These are phyloP conservation scores for Dioctria linearis DNA, from an alignment of 2,888 invertebrate genomes.

Conservation along the genomic window DNA sequence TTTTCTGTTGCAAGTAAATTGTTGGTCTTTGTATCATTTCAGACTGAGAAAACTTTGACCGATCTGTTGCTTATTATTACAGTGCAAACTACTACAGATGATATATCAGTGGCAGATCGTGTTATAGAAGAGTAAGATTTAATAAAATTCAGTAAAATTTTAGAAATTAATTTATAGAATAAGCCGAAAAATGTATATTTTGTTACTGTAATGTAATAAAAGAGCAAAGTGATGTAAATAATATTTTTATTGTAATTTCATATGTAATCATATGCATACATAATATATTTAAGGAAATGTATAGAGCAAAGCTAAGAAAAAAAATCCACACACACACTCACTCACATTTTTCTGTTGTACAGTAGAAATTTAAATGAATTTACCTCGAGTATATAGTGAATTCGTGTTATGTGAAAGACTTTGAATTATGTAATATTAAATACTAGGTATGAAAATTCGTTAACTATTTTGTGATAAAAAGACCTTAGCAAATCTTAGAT, in stretches of 20 bases:
- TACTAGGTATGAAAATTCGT: constrained; percentile 7
- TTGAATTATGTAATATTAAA: neutral
- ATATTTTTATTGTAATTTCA: constrained; percentile 16
- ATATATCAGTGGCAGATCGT: constrained; percentile 34
- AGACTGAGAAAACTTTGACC: constrained; percentile 85
- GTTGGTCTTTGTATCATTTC: constrained; percentile 66
- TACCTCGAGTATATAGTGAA: constrained; percentile 52
- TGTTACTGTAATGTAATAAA: constrained; percentile 5
- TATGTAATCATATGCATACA: constrained; percentile 13
- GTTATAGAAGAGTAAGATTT: constrained; percentile 41
- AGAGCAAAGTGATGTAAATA: constrained; percentile 29
- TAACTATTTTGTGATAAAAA: constrained; percentile 52
- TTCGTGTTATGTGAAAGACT: constrained; percentile 31
- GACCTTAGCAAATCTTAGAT: constrained; percentile 41
- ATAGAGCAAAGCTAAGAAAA: neutral
- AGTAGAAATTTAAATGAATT: constrained; percentile 1
- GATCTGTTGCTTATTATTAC: constrained; percentile 78
- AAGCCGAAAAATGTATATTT: neutral
- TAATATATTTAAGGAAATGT: constrained; percentile 14
- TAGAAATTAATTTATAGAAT: constrained; percentile 16
- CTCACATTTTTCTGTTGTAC: neutral
- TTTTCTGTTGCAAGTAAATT: constrained; percentile 27
- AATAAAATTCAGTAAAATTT: neutral
- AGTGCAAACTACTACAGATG: constrained; percentile 54
- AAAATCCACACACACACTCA: too few species aligned